Percentiles rank a stretch among this genome's conserved stretches.
phyloP scores from a whole-genome alignment of 2,113 vertebrate genomes.

The Mesitornis unicolor region DNA sequence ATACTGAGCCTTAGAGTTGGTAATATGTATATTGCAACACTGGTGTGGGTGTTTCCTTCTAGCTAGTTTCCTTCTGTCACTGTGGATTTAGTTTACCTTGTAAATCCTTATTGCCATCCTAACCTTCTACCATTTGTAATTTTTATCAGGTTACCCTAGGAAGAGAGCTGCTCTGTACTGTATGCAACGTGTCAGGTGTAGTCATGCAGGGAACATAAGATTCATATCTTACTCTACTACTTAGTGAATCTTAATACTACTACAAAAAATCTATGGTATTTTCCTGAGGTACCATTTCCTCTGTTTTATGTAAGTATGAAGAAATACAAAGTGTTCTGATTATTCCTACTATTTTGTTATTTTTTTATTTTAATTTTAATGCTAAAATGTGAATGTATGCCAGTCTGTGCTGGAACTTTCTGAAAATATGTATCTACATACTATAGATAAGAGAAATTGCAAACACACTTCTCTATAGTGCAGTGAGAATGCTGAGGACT shows the following conservation, averaged over 20 bases:
- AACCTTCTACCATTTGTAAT: not conserved
- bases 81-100: not conserved
- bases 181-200: not conserved
- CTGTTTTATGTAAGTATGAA: not conserved
- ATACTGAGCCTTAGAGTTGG: not conserved
- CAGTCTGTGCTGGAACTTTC: not conserved
- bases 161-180: not conserved
- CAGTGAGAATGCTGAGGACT: not conserved
- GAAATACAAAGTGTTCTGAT: not conserved
- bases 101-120: not conserved
- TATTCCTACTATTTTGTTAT: not conserved
- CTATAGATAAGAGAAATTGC: no score
- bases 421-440: not conserved
- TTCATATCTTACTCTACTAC: not conserved
- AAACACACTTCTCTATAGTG: no score
- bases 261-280: not conserved
- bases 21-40: not conserved
- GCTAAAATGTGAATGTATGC: not conserved
- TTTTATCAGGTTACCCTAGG: not conserved
- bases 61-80: not conserved
- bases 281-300: not conserved
- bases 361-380: not conserved
- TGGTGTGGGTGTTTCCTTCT: not conserved
- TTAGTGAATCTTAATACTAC: not conserved
- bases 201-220: not conserved